Conservation (phyloP, 2,113 vertebrate species). For the Tachysurus fulvidraco region DNA sequence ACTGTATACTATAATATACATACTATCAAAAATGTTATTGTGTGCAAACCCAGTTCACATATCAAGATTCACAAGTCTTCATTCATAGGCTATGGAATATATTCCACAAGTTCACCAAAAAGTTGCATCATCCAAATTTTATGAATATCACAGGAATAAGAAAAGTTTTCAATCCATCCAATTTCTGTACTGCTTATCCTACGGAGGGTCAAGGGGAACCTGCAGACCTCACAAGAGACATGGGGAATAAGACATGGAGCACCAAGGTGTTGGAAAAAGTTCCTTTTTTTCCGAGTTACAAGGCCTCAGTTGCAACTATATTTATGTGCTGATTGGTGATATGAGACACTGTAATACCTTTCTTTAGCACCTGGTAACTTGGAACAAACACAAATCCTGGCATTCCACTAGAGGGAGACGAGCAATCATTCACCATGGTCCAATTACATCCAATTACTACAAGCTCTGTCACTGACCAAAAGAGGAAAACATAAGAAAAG, state of each 20-base stretch:
- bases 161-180: background rate
- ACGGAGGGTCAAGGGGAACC: too few species aligned
- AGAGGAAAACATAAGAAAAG: background rate
- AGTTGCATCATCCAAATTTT: background rate
- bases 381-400: conserved; percentile 49
- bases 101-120: background rate
- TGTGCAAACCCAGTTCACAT: background rate
- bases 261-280: background rate
- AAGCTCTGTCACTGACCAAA: background rate
- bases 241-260: too few species aligned
- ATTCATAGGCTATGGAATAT: background rate
- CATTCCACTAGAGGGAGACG: conserved; percentile 63
- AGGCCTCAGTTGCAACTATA: background rate
- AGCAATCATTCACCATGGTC: conserved; percentile 40
- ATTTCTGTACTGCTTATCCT: too few species aligned
- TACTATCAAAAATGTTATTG: background rate
- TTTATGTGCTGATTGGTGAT: background rate
- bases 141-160: background rate
- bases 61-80: background rate
- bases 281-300: background rate
- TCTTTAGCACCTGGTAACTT: background rate
- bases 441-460: background rate
- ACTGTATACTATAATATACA: too few species aligned
- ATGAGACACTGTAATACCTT: background rate
- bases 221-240: too few species aligned